Base-by-base conservation (phyloP, 2,888 invertebrate species). In the Electrophaes corylata region DNA sequence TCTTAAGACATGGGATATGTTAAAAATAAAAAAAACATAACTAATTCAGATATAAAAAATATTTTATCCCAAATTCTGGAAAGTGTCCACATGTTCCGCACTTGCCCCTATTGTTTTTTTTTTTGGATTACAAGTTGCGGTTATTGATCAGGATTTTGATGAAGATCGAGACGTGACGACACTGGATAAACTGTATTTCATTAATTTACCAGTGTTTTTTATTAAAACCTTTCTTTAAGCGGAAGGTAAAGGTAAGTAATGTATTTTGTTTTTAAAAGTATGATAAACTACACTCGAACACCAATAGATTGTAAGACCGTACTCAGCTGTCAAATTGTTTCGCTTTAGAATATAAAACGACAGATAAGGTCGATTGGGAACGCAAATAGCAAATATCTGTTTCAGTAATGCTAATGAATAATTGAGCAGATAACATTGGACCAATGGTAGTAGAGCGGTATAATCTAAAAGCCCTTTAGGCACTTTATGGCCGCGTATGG, bases 401-500 rank as follows among this genome's bases (percentile, higher is more conserved):
- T 58, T 41, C 51, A 57, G 62, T 64, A 61, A 53, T 51, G 18
- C 49, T 39, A 20, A 65, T 64, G 65, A 67, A 66, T 66, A 64
- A 73, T 74, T 81, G 73, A 83, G 78, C 78, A 72, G 79, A 70
- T 68, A 65, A 63, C 64, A 70, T 61, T 64, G 54, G 68, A 67
- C 73, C 73, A 79, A 72, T 71, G 76, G 39, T 26, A 58, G 37
- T 31, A 35, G 3, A 49, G 20, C 71, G 66, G 19, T 35, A 66
- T 74, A 29, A 10, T 10, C 1, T 10, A 29, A 10, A 8, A 10
- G 37, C 71, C 75, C 79, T 73, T 72, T 70, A 76, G 76, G 69
- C 71, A 74, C 79, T 73, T 72, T 70, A 76, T 75, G 69, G 68
- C 70, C 66, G 56, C 53, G 69, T 73, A 76, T 75, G 80, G 81